A percentile compares a stretch with the other conserved stretches of the same genome.
These are phyloP conservation scores for Galendromus occidentalis DNA, from an alignment of 1,140 invertebrate species.

Conservation along the genomic window DNA sequence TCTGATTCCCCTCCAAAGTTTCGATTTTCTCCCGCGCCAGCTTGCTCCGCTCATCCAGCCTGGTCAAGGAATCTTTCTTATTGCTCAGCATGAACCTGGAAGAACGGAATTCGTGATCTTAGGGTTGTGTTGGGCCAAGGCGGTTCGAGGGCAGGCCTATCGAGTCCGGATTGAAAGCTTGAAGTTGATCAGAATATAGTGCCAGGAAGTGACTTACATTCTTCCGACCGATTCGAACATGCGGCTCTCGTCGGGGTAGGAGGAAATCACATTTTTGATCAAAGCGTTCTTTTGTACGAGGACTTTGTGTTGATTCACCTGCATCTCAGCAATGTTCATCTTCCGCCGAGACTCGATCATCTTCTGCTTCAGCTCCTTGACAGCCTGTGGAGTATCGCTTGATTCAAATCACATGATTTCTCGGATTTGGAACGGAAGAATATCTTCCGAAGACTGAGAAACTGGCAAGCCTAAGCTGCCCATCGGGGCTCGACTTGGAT, in stretches of 20 bases:
- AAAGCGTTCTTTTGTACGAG: slow-evolving; percentile 46
- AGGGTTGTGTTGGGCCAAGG: background rate
- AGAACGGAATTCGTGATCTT: background rate
- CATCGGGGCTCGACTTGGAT: too few species aligned
- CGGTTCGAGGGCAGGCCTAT: background rate
- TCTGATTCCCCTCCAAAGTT: slow-evolving; percentile 49
- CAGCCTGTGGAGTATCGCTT: slow-evolving; percentile 38
- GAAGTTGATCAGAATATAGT: slow-evolving; percentile 9
- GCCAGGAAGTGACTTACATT: slow-evolving; percentile 33
- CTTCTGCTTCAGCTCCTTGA: slow-evolving; percentile 59
- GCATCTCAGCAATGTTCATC: slow-evolving; percentile 50
- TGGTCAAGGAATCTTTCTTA: slow-evolving; percentile 40
- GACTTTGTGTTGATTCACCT: slow-evolving; percentile 48
- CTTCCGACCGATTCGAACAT: slow-evolving; percentile 58
- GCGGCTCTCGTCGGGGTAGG: slow-evolving; percentile 38
- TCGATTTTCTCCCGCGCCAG: slow-evolving; percentile 46
- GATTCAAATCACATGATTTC: too few species aligned
- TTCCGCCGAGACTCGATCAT: slow-evolving; percentile 57
- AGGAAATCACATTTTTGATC: slow-evolving; percentile 40
- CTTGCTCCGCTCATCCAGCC: slow-evolving; percentile 39
- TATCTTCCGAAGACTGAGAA: too few species aligned
- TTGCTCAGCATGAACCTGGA: slow-evolving; percentile 47
- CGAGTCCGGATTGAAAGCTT: too few species aligned
- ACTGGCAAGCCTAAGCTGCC: too few species aligned
- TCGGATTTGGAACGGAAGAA: too few species aligned